Conservation (phyloP, 2,797 vertebrate species). For the Podarcis siculus region DNA sequence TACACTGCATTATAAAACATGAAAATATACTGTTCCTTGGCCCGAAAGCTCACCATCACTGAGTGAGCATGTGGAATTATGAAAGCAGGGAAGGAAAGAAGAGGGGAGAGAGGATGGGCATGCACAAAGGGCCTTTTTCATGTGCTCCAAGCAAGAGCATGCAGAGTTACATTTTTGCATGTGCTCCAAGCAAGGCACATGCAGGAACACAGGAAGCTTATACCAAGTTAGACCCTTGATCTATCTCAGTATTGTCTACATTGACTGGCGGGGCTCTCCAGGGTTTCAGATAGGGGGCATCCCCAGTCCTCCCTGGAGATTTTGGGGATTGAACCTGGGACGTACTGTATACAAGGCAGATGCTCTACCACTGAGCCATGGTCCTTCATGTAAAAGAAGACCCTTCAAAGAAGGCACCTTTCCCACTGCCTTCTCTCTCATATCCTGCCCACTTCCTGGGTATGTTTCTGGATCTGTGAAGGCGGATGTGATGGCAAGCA, state of each 20-base stretch:
- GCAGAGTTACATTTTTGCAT: too few relatives aligned
- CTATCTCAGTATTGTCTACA: too few relatives aligned
- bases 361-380: too few relatives aligned
- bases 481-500: neutral
- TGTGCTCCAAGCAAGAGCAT: neutral
- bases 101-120: neutral
- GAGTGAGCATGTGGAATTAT: neutral
- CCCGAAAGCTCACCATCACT: neutral
- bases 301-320: too few relatives aligned
- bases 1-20: constrained; percentile 16
- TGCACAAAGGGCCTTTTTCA: neutral
- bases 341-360: too few relatives aligned
- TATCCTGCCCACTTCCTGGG: neutral
- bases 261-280: too few relatives aligned
- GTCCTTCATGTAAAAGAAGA: neutral
- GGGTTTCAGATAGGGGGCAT: too few relatives aligned
- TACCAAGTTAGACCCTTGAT: too few relatives aligned
- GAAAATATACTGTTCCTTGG: constrained; percentile 4
- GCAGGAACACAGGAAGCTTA: too few relatives aligned
- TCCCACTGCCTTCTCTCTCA: neutral
- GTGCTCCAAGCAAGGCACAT: too few relatives aligned
- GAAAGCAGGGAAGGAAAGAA: neutral
- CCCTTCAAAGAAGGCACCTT: neutral
- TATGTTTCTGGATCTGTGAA: neutral
- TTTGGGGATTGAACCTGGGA: too few relatives aligned